phyloP scores from a whole-genome alignment of 2,888 invertebrate species.

The Himalopsyche japonica region DNA sequence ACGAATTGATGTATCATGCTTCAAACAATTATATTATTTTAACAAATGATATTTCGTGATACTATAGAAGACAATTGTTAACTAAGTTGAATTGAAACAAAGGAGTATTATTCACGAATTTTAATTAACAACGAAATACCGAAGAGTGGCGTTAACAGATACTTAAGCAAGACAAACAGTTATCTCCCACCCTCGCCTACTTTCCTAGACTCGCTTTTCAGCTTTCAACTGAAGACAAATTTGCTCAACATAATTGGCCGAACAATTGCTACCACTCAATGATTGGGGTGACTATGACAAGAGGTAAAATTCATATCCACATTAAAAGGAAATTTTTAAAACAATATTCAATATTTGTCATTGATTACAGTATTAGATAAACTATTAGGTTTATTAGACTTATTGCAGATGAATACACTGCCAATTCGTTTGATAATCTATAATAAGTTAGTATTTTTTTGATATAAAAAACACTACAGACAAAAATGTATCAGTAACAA shows the following conservation, averaged over 20 bases:
- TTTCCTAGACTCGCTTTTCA: neutral
- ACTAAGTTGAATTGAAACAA: neutral
- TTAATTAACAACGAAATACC: neutral
- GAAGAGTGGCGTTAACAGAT: constrained; percentile 15
- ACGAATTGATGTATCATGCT: too few species aligned
- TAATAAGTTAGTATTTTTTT: too few species aligned
- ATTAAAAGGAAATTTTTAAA: too few species aligned
- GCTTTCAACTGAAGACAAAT: constrained; percentile 18
- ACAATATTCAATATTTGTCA: too few species aligned
- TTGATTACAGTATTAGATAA: too few species aligned
- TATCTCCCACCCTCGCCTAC: neutral
- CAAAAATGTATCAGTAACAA: too few species aligned
- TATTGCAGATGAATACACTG: too few species aligned
- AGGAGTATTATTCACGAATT: neutral
- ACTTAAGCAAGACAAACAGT: constrained; percentile 22
- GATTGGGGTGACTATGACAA: neutral
- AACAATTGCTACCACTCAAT: constrained; percentile 23
- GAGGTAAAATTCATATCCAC: neutral
- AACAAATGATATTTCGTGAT: neutral
- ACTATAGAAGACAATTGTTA: neutral
- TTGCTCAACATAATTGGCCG: constrained; percentile 35
- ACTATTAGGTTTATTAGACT: too few species aligned
- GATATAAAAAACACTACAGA: too few species aligned
- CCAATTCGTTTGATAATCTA: too few species aligned
- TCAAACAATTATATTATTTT: neutral